Conservation (phyloP, 2,888 invertebrate genomes). For the Merodon equestris region DNA sequence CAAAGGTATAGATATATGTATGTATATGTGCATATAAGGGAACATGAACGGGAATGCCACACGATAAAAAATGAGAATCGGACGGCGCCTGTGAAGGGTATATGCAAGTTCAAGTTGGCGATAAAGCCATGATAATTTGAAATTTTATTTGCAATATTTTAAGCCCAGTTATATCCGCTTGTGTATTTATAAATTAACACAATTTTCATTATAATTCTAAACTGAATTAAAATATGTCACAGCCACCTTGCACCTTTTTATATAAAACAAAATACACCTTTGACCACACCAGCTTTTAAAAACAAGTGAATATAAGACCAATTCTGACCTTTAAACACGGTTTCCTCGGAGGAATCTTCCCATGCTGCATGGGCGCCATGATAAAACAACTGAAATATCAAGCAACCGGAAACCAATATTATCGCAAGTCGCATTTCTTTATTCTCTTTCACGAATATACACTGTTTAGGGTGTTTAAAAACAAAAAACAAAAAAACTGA, state of each 20-base stretch:
- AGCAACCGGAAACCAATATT: constrained; percentile 60
- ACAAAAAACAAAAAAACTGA: constrained; percentile 17
- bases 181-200: no score
- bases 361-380: constrained; percentile 40
- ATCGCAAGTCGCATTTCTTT: constrained; percentile 55
- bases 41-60: no score
- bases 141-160: no score
- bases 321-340: constrained; percentile 42
- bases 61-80: no score
- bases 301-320: neutral
- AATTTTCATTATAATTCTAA: no score
- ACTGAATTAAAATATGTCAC: neutral
- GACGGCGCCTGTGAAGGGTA: neutral
- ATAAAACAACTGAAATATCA: constrained; percentile 42
- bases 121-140: no score
- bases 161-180: no score
- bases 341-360: constrained; percentile 33
- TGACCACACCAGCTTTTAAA: neutral
- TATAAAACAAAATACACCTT: no score
- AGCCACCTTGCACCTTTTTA: neutral
- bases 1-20: no score
- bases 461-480: constrained; percentile 3
- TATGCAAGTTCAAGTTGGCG: no score
- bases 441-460: constrained; percentile 17
- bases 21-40: no score